Conservation (phyloP, 1,140 invertebrate species). For the Caenorhabditis tropicalis region DNA sequence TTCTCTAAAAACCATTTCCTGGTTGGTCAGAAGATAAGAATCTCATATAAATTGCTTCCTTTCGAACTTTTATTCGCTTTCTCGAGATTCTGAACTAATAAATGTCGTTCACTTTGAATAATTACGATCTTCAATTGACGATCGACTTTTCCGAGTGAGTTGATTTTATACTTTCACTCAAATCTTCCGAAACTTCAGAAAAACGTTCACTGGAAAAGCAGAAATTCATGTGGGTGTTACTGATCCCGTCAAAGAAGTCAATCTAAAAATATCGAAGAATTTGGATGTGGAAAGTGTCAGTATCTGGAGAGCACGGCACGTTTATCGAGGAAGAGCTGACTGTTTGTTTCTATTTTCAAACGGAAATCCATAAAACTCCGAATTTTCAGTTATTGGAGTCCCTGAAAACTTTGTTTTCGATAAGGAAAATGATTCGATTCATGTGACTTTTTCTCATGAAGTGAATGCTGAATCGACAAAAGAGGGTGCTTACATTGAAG, state of each 20-base stretch:
- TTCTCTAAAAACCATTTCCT: too few species aligned
- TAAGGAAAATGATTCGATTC: neutral
- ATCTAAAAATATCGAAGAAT: neutral
- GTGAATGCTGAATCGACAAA: neutral
- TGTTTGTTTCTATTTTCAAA: neutral
- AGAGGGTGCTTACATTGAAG: neutral
- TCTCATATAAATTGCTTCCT: neutral
- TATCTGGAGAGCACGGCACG: neutral
- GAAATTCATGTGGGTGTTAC: neutral
- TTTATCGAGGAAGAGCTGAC: neutral
- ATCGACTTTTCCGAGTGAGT: neutral
- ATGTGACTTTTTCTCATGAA: neutral
- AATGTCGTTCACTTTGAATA: neutral
- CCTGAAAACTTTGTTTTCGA: neutral
- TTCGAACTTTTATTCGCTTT: neutral
- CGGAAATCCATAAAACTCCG: neutral
- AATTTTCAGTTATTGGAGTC: neutral
- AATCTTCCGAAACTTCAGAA: neutral
- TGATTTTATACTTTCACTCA: neutral
- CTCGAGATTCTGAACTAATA: too few species aligned
- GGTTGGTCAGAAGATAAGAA: too few species aligned
- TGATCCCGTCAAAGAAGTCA: neutral
- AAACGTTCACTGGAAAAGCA: neutral
- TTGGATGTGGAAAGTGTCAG: neutral
- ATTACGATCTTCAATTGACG: neutral